A percentile compares a stretch with the other conserved stretches of the same genome.
These are phyloP conservation scores for Paguma larvata DNA, from an alignment of 2,797 vertebrate species.

Conservation along the genomic window DNA sequence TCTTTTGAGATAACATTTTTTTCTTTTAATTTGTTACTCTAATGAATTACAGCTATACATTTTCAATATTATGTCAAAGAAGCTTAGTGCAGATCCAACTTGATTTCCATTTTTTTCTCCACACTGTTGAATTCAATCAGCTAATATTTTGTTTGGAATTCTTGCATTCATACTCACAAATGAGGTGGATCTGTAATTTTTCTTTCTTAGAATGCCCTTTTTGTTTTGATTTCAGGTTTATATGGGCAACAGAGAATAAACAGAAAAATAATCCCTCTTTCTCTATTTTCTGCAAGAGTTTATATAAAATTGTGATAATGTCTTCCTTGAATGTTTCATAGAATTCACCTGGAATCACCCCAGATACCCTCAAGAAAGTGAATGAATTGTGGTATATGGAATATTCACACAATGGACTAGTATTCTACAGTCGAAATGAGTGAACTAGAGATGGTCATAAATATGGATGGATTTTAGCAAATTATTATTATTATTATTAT, in stretches of 20 bases:
- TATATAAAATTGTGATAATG: not conserved
- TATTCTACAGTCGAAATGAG: not conserved
- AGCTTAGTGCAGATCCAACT: not conserved
- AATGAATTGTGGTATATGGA: not conserved
- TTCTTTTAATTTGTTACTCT: constrained; percentile 4
- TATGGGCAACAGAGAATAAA: not conserved
- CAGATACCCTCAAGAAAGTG: not conserved
- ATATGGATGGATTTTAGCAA: not conserved
- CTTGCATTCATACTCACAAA: not conserved
- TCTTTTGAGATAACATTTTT: not conserved
- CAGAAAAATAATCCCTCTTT: constrained; percentile 6
- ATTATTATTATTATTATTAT: not conserved
- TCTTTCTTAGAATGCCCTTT: not conserved
- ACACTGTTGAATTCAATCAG: not conserved
- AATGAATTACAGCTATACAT: not conserved
- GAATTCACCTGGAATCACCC: not conserved
- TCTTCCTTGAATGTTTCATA: not conserved
- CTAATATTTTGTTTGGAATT: not conserved
- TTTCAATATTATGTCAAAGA: not conserved
- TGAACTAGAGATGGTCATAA: not conserved
- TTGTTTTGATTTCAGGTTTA: not conserved
- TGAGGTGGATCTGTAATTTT: not conserved
- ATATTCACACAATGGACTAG: not conserved
- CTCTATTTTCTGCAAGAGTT: not conserved
- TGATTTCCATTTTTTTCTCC: not conserved